Percentiles rank a stretch among this genome's conserved stretches.
These are phyloP conservation scores for Cantharis rufa DNA, from an alignment of 2,888 invertebrate genomes.

Conservation along the genomic window DNA sequence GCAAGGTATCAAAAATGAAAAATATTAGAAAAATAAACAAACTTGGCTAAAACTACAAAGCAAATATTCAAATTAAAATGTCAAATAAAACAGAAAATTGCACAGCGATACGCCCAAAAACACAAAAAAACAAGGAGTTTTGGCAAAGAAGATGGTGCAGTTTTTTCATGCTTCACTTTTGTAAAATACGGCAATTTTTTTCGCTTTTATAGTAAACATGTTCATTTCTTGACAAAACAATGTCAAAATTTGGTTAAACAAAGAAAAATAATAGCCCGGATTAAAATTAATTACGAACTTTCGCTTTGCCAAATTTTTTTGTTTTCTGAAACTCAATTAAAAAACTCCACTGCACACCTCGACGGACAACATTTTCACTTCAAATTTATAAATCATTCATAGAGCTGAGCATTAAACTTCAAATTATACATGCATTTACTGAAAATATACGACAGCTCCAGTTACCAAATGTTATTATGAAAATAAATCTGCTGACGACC, in stretches of 20 bases:
- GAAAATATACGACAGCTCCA: slow-evolving; percentile 10
- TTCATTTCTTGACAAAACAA: slow-evolving; percentile 1
- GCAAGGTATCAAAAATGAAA: slow-evolving; percentile 4
- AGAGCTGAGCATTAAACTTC: background rate
- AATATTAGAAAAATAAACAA: background rate
- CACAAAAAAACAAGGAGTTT: background rate
- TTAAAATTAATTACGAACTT: background rate
- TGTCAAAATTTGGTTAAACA: slow-evolving; percentile 5
- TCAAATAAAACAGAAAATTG: slow-evolving; percentile 14
- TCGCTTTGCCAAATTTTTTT: background rate
- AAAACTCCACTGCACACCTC: background rate
- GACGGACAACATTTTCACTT: background rate
- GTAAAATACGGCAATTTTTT: background rate
- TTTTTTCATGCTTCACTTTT: background rate
- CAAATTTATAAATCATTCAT: background rate
- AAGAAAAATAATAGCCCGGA: background rate
- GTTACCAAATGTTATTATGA: slow-evolving; percentile 15
- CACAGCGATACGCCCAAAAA: background rate
- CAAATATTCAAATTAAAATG: slow-evolving; percentile 15
- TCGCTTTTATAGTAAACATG: background rate
- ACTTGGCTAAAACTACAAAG: slow-evolving; percentile 15
- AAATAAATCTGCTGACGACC: slow-evolving; percentile 12
- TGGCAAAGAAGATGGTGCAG: background rate
- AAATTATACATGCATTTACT: slow-evolving; percentile 3
- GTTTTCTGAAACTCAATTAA: background rate